Conservation (phyloP, 2,113 vertebrate species). For the Xenotilapia caudafasciata region DNA sequence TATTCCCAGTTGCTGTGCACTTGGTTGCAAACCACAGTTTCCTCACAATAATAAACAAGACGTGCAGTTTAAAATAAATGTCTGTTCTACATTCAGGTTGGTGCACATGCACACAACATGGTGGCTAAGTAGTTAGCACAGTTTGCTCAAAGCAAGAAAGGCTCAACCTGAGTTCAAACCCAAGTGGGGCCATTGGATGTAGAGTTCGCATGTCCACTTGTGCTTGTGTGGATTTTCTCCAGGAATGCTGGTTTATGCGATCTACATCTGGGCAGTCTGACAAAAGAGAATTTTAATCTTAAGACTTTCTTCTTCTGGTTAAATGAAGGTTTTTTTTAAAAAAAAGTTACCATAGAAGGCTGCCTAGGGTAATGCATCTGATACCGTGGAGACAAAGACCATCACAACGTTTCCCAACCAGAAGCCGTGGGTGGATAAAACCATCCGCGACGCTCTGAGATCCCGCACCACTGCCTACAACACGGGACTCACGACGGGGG, state of each 20-base stretch:
- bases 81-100: background rate
- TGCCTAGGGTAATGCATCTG: background rate
- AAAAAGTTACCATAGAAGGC: background rate
- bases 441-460: no score
- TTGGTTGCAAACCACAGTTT: background rate
- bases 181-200: background rate
- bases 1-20: background rate
- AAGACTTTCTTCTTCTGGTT: background rate
- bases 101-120: background rate
- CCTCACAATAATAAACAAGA: background rate
- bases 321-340: accelerated
- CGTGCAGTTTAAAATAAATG: background rate
- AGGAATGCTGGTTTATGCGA: background rate
- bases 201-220: background rate
- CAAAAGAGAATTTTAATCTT: background rate
- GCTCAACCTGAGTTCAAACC: background rate
- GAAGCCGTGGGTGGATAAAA: no score
- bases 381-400: no score
- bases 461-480: no score
- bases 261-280: accelerated
- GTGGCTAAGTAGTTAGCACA: background rate
- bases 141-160: background rate
- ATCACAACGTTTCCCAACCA: no score
- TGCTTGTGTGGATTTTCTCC: background rate
- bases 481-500: no score